phyloP scores from a whole-genome alignment of 2,797 vertebrate species.

The Saguinus oedipus region DNA sequence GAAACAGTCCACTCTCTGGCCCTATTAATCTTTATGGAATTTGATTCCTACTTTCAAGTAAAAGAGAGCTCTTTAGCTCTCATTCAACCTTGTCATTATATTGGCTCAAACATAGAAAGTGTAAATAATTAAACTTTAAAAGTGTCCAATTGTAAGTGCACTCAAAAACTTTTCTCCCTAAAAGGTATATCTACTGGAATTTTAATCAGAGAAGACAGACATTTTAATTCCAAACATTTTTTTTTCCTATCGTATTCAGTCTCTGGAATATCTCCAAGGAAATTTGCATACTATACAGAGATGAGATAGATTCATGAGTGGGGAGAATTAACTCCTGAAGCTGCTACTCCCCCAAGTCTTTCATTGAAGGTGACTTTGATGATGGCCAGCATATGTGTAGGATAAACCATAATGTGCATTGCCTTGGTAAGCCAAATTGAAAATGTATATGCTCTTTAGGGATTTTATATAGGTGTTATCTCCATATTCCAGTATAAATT shows the following conservation, averaged over 20 bases:
- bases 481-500: not conserved
- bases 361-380: slow-evolving; percentile 46
- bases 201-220: slow-evolving; percentile 61
- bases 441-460: not conserved
- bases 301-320: slow-evolving; percentile 38
- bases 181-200: slow-evolving; percentile 21
- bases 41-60: not conserved
- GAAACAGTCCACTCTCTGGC: not conserved
- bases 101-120: slow-evolving; percentile 35
- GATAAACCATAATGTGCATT: not conserved
- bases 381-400: not conserved
- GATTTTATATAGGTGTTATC: not conserved
- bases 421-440: not conserved
- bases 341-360: slow-evolving; percentile 38
- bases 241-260: slow-evolving; percentile 60
- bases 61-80: not conserved
- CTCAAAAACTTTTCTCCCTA: slow-evolving; percentile 51
- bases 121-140: slow-evolving; percentile 73
- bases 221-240: slow-evolving; percentile 75
- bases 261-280: slow-evolving; percentile 74
- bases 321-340: slow-evolving; percentile 30
- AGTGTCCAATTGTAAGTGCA: slow-evolving; percentile 32
- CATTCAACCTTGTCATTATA: not conserved
- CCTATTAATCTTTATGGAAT: not conserved
- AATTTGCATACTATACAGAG: slow-evolving; percentile 56